Percentiles rank a stretch among this genome's conserved stretches.
Evolutionary conservation across 1,140 invertebrate genomes (phyloP).

Genomic region (Stratiolaelaps scimitus): DNA sequence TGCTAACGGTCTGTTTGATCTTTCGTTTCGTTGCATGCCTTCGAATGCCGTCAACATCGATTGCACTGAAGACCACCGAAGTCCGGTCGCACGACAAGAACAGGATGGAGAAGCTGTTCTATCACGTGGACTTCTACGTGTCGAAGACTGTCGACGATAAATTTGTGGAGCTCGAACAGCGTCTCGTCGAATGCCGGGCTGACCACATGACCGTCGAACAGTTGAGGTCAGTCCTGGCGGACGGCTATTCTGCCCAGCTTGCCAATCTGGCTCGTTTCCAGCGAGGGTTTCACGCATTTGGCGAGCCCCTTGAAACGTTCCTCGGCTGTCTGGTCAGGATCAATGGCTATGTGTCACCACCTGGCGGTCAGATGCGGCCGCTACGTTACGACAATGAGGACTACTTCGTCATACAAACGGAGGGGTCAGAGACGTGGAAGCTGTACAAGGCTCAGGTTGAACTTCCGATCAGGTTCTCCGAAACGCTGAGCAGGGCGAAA

Average conservation of each 20-base stretch:
- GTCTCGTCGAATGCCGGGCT: neutral
- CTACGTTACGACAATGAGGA: slow-evolving; percentile 16
- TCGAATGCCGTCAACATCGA: too few species aligned
- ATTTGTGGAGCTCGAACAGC: neutral
- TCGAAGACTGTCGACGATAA: too few species aligned
- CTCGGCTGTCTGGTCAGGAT: neutral
- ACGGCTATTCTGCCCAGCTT: neutral
- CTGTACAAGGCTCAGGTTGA: neutral
- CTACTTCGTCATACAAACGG: neutral
- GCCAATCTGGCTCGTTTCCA: neutral
- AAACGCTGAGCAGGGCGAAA: neutral
- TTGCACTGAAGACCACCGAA: too few species aligned
- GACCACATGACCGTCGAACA: neutral
- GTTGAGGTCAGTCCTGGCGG: neutral
- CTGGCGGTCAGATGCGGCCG: neutral
- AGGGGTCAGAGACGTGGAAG: neutral
- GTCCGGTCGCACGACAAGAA: too few species aligned
- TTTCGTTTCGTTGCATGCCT: too few species aligned
- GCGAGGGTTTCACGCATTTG: neutral
- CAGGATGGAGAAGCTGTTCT: too few species aligned
- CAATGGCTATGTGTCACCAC: neutral
- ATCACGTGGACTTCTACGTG: too few species aligned
- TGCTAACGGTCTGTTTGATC: too few species aligned
- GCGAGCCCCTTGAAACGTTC: neutral
- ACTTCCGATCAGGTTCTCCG: neutral